A percentile compares a stretch with the other conserved stretches of the same genome.
Evolutionary conservation across 2,113 vertebrate genomes (phyloP).

Genomic region (Silurus glanis): DNA sequence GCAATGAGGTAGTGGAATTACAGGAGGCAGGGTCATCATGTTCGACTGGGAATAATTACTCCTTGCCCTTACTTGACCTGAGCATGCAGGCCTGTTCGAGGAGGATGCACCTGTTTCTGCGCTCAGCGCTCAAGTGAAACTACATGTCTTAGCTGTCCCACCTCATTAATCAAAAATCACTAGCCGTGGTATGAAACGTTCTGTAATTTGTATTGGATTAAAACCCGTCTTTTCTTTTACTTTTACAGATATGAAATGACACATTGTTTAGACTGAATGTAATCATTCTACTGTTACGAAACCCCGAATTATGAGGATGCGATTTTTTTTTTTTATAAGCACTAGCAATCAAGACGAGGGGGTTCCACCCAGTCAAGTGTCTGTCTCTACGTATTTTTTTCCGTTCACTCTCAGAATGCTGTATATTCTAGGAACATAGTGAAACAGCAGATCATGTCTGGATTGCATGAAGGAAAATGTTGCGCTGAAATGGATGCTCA

Average conservation of each 20-base stretch:
- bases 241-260: constrained; percentile 45
- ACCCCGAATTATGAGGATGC: constrained; percentile 20
- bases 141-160: background rate
- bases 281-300: constrained; percentile 32
- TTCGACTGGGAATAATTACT: constrained; percentile 12
- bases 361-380: background rate
- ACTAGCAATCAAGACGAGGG: background rate
- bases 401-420: background rate
- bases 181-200: constrained; percentile 10
- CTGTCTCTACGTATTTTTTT: background rate
- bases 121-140: background rate
- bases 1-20: constrained; percentile 4
- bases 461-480: constrained; percentile 27
- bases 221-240: constrained; percentile 24
- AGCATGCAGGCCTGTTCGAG: background rate
- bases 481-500: constrained; percentile 2
- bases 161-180: background rate
- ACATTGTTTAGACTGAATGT: constrained; percentile 12
- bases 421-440: constrained; percentile 1
- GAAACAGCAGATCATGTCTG: background rate
- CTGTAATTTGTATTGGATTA: constrained; percentile 35
- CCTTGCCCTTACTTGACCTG: constrained; percentile 30
- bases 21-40: constrained; percentile 1
- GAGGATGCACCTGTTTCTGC: constrained; percentile 35
- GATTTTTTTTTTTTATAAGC: background rate